Percentiles rank a stretch among this genome's conserved stretches.
Conservation (phyloP, 1,140 invertebrate species). For the Euwallacea similis region DNA sequence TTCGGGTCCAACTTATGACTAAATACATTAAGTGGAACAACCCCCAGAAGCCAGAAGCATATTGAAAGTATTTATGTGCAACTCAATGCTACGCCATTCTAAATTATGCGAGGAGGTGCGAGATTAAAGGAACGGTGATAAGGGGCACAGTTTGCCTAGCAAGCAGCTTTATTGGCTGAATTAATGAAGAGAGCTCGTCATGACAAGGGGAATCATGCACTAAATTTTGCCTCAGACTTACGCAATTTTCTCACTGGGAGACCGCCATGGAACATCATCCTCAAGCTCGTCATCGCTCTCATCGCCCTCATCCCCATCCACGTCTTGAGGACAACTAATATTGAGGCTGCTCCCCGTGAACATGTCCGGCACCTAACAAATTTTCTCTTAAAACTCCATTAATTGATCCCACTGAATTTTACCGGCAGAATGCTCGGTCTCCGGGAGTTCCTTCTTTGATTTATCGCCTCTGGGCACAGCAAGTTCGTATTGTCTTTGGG, state of each 20-base stretch:
- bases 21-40: too few species aligned
- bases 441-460: slow-evolving; percentile 76
- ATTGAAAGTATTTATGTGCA: too few species aligned
- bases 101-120: too few species aligned
- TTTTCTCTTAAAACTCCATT: neutral
- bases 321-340: slow-evolving; percentile 64
- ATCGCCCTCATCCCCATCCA: slow-evolving; percentile 68
- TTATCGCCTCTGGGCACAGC: slow-evolving; percentile 76
- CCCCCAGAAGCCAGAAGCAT: too few species aligned
- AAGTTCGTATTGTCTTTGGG: slow-evolving; percentile 80
- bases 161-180: too few species aligned
- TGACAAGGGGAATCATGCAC: too few species aligned
- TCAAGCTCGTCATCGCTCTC: slow-evolving; percentile 87
- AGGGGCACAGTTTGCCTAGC: too few species aligned
- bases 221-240: slow-evolving; percentile 59
- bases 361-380: slow-evolving; percentile 68
- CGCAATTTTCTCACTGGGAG: slow-evolving; percentile 87
- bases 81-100: too few species aligned
- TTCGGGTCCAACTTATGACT: neutral
- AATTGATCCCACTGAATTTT: neutral
- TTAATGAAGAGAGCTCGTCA: too few species aligned
- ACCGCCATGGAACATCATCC: slow-evolving; percentile 85
- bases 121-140: too few species aligned
- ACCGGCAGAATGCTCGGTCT: slow-evolving; percentile 84
- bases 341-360: slow-evolving; percentile 76